These are phyloP conservation scores for Agonopterix arenella DNA, from an alignment of 2,888 invertebrate species.

Conservation along the genomic window DNA sequence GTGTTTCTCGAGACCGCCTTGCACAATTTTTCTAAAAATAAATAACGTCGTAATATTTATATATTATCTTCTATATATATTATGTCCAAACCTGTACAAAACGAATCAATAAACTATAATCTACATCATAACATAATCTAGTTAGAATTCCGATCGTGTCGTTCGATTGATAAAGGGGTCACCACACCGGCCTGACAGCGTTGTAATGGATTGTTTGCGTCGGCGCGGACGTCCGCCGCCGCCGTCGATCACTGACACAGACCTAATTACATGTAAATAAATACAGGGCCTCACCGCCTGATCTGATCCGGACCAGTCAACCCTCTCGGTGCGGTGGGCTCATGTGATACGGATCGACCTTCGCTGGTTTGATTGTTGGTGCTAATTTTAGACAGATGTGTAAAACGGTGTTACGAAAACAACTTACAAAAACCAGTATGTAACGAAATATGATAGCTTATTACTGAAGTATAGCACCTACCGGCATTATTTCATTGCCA, in stretches of 20 bases:
- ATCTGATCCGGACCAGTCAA: slow-evolving; percentile 21
- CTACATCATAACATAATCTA: background rate
- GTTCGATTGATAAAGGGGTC: background rate
- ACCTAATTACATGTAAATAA: slow-evolving; percentile 72
- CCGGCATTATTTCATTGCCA: too few species aligned
- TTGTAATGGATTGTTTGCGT: slow-evolving; percentile 66
- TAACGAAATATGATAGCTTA: too few species aligned
- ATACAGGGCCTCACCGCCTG: slow-evolving; percentile 40
- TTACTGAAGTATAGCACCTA: too few species aligned
- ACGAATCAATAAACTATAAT: too few species aligned
- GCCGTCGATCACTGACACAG: slow-evolving; percentile 62
- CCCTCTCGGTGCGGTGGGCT: slow-evolving; percentile 23
- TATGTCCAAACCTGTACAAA: too few species aligned
- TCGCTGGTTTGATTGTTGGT: slow-evolving; percentile 1
- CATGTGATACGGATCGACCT: background rate
- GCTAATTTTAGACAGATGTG: background rate
- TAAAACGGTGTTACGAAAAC: too few species aligned
- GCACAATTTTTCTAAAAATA: too few species aligned
- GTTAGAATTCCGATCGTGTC: background rate
- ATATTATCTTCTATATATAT: too few species aligned
- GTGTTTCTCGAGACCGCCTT: too few species aligned
- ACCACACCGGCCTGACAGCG: slow-evolving; percentile 36
- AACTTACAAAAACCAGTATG: too few species aligned
- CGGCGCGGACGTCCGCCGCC: slow-evolving; percentile 49
- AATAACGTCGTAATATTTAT: too few species aligned